phyloP scores from a whole-genome alignment of 2,113 vertebrate genomes.

The Vanacampus margaritifer region DNA sequence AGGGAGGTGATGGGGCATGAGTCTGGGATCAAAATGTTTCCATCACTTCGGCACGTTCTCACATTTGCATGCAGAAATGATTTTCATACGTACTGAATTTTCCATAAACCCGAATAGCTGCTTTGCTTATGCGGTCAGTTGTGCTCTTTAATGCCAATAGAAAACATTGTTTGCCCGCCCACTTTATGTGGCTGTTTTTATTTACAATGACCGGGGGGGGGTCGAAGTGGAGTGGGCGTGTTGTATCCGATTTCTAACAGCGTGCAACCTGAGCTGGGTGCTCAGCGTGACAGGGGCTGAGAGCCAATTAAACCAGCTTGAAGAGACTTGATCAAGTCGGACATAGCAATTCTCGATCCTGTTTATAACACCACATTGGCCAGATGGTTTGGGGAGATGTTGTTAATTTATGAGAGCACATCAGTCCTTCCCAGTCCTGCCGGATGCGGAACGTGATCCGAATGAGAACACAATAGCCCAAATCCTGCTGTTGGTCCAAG shows the following conservation, averaged over 20 bases:
- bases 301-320: not conserved
- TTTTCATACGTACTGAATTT: slow-evolving; percentile 50
- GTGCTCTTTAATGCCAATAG: not conserved
- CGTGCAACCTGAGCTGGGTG: slow-evolving; percentile 54
- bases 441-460: slow-evolving; percentile 44
- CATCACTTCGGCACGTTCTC: slow-evolving; percentile 34
- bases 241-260: slow-evolving; percentile 49
- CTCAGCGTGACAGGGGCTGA: slow-evolving; percentile 27
- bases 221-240: slow-evolving; percentile 42
- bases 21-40: slow-evolving; percentile 29
- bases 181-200: slow-evolving; percentile 16
- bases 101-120: slow-evolving; percentile 38
- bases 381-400: not conserved
- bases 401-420: not conserved
- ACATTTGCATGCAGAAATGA: slow-evolving; percentile 55
- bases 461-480: slow-evolving; percentile 34
- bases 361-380: slow-evolving; percentile 3
- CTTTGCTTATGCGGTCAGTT: slow-evolving; percentile 32
- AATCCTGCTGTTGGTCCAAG: not conserved
- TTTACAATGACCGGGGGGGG: slow-evolving; percentile 10
- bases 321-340: not conserved
- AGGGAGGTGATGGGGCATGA: slow-evolving; percentile 7
- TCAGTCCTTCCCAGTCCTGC: slow-evolving; percentile 14
- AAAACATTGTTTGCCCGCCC: slow-evolving; percentile 2
- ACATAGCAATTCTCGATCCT: not conserved